Evolutionary conservation across 2,113 vertebrate species (phyloP).

Genomic region (Myxocyprinus asiaticus): DNA sequence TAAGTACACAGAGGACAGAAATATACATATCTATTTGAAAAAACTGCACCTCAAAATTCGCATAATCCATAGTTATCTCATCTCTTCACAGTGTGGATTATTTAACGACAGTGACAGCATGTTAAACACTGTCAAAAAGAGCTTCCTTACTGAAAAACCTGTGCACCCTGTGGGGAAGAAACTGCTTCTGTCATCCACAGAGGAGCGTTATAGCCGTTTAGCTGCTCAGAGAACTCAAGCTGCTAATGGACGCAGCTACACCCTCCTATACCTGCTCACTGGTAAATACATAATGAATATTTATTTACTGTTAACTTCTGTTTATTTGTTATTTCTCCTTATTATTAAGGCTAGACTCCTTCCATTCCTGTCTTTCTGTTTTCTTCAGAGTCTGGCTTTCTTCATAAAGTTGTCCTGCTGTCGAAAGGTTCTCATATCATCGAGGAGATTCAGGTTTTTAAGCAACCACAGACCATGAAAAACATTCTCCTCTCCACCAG

Average conservation of each 20-base stretch:
- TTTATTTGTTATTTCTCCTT: too few species aligned
- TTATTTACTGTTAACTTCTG: neutral
- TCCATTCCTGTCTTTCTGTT: conserved; percentile 7
- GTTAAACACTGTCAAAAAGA: conserved; percentile 59
- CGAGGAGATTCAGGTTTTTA: conserved; percentile 85
- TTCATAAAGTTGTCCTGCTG: conserved; percentile 84
- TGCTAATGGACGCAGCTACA: conserved; percentile 43
- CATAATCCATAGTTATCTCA: neutral
- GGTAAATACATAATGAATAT: conserved; percentile 50
- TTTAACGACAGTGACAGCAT: conserved; percentile 30
- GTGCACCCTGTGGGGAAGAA: neutral
- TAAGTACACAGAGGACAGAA: too few species aligned
- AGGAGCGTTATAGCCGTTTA: conserved; percentile 59
- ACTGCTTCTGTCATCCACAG: conserved; percentile 39
- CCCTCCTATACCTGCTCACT: conserved; percentile 67
- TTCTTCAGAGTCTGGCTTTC: conserved; percentile 77
- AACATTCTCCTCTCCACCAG: conserved; percentile 79
- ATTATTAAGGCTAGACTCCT: too few species aligned
- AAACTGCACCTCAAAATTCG: too few species aligned
- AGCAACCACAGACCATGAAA: conserved; percentile 73
- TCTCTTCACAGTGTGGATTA: conserved; percentile 64
- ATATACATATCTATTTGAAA: too few species aligned
- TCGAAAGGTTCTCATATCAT: conserved; percentile 73
- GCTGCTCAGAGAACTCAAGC: conserved; percentile 56
- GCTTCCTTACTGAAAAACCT: conserved; percentile 56